Base-by-base conservation (phyloP, 2,797 vertebrate genomes). In the Brachymystax lenok region DNA sequence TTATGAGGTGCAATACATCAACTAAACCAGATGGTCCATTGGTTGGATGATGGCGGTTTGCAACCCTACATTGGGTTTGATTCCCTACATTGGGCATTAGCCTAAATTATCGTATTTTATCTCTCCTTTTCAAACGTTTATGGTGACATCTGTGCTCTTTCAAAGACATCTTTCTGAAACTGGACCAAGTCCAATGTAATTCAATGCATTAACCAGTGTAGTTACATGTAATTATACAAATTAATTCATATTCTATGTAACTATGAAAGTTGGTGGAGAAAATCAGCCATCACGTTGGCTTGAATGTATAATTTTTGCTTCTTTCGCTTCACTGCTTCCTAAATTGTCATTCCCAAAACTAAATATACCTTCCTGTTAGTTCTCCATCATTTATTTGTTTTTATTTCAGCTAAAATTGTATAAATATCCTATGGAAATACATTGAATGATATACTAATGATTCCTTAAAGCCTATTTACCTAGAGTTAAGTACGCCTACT, bases 221-320 rank as follows among this genome's bases (percentile, higher is more conserved):
- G 21, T 63, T 24, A 63, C 59, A 24, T 56, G 52, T 19, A 5
- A 56, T 56, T 19, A 7, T 46, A 46, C 40, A 12, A 12, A 12
- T 46, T 12, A 12, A 46, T 46, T 46, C 2, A 3, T 46, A 46
- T 46, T 12, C 40, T 46, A 46, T 46, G 40, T 46, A 46, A 13
- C 40, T 46, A 46, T 46, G 40, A 46, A 13, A 46, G 40, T 46
- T 2, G 2, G 40, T 46, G 40, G 10, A 10, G 40, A 46, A 46
- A 46, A 46, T 12, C 40, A 46, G 10, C 40, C 40, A 46, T 46
- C 40, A 46, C 10, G 0, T 46, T 46, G 3, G 10, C 40, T 46
- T 46, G 40, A 46, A 12, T 46, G 40, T 46, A 46, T 46, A 0
- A 3, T 46, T 86, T 89, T 82, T 81, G 77, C 86, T 91, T 46